Conservation (phyloP, 2,797 vertebrate species). For the Cheirogaleus major region DNA sequence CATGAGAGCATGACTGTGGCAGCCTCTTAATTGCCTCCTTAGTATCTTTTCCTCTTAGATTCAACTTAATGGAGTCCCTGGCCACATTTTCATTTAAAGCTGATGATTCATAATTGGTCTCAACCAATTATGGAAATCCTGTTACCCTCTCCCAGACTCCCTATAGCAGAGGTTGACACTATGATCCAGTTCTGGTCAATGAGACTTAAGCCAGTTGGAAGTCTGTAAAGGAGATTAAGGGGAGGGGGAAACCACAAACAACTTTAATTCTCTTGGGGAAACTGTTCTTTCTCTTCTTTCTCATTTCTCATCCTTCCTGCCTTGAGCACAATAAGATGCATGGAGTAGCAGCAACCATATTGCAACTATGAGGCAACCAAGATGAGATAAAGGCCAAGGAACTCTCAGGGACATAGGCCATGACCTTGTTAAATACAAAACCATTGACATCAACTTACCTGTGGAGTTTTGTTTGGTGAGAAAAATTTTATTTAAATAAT, state of each 20-base stretch:
- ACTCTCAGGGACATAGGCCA: background rate
- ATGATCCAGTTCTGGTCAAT: background rate
- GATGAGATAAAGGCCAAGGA: background rate
- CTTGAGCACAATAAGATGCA: background rate
- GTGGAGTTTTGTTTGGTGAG: background rate
- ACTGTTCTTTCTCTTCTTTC: background rate
- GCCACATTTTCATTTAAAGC: background rate
- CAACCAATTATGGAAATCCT: background rate
- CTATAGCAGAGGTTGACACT: background rate
- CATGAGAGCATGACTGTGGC: background rate
- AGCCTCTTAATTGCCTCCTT: background rate
- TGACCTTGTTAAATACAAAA: background rate
- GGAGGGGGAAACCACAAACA: background rate
- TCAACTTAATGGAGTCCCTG: background rate
- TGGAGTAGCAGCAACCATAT: background rate
- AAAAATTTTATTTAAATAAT: conserved; percentile 36
- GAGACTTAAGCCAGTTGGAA: background rate
- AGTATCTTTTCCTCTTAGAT: background rate
- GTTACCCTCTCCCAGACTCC: background rate
- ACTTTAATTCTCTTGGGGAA: background rate
- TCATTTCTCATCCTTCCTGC: background rate
- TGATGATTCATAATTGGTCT: background rate
- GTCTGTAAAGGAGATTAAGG: background rate
- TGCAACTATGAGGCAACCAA: background rate
- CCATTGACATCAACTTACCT: background rate